Percentiles rank a stretch among this genome's conserved stretches.
phyloP scores from a whole-genome alignment of 2,797 vertebrate genomes.

The Numenius phaeopus region DNA sequence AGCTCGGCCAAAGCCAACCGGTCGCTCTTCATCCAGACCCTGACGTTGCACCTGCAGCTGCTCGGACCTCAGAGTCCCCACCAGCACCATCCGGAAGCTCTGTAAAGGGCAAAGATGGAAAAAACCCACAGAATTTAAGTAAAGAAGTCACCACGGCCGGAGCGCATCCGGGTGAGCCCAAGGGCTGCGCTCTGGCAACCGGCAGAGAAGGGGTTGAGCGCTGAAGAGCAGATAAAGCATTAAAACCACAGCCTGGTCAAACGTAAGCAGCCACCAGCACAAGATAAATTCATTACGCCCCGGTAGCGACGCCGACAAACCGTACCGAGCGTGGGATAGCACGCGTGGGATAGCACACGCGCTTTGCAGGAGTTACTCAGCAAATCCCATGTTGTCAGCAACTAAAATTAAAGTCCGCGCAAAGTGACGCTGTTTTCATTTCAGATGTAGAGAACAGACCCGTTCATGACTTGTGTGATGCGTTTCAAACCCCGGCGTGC shows the following conservation, averaged over 20 bases:
- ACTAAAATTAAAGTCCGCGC: rapidly evolving
- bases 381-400: not conserved
- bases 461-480: not conserved
- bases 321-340: rapidly evolving
- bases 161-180: not conserved
- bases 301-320: not conserved
- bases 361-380: not conserved
- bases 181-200: not conserved
- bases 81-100: not conserved
- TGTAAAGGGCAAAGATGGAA: not conserved
- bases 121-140: rapidly evolving
- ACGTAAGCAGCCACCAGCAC: not conserved
- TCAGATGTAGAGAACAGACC: not conserved
- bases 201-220: not conserved
- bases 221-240: not conserved
- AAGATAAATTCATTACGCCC: not conserved
- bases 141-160: rapidly evolving
- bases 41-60: not conserved
- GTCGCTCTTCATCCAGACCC: not conserved
- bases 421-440: not conserved
- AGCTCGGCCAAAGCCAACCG: not conserved
- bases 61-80: not conserved
- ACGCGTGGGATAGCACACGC: rapidly evolving
- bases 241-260: not conserved
- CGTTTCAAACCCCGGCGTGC: not conserved